A percentile compares a stretch with the other conserved stretches of the same genome.
Conservation (phyloP, 2,888 invertebrate species). For the Scelioninae gen. 1 region DNA sequence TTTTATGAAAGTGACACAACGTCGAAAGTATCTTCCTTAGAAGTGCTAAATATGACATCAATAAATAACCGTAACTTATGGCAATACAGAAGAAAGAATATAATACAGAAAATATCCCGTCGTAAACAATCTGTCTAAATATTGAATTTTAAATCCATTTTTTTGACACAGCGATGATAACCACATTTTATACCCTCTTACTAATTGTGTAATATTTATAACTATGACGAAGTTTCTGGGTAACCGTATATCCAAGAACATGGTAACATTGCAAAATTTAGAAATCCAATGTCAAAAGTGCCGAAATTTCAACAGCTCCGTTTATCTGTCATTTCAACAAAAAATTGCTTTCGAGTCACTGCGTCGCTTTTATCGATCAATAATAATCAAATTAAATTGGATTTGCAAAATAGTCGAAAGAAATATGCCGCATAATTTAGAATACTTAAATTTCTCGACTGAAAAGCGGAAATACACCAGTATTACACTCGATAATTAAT, state of each 20-base stretch:
- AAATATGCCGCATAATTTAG: constrained; percentile 49
- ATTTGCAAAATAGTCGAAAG: constrained; percentile 32
- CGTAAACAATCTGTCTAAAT: no score
- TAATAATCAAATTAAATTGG: constrained; percentile 57
- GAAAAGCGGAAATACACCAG: constrained; percentile 65
- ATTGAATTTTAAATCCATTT: no score
- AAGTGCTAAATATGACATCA: no score
- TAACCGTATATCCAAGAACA: constrained; percentile 20
- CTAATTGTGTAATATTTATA: constrained; percentile 31
- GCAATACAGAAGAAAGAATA: no score
- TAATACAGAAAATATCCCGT: no score
- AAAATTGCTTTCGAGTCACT: constrained; percentile 42
- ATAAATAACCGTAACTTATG: no score
- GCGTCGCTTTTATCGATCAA: constrained; percentile 53
- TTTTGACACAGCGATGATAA: neutral
- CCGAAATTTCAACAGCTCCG: constrained; percentile 48
- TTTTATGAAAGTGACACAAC: no score
- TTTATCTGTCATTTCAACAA: constrained; percentile 45
- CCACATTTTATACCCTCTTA: neutral
- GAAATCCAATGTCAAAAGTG: constrained; percentile 29
- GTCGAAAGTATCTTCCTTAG: no score
- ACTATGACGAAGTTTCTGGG: constrained; percentile 29
- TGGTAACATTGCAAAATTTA: constrained; percentile 23
- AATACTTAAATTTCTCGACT: constrained; percentile 15
- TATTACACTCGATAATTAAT: constrained; percentile 69